Base-by-base conservation (phyloP, 92 coral and sea anemone species). In the Zoanthus sansibaricus region DNA sequence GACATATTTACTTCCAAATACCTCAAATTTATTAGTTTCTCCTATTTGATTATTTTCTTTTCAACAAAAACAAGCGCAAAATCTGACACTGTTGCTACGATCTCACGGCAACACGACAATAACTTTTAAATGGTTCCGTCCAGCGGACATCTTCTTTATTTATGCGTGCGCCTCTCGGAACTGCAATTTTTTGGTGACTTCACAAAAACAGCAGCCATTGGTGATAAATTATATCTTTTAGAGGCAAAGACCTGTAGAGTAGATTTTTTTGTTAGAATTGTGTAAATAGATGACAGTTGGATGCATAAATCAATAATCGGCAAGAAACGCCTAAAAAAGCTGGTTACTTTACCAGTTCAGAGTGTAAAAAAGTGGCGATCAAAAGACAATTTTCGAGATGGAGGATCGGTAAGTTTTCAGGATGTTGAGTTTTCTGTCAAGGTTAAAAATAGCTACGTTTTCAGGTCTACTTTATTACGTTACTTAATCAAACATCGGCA, bases 291-390 rank as follows among this genome's bases (percentile, higher is more conserved):
- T 71, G 89, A 74, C 25, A 56, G 83, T 88, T 79, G 75, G 67
- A 95, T 97, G 98, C 96, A 93, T 87, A 94, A 97, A 92, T 95
- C 94, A 80, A 97, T 95, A 88, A 97, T 97, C 15, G 99, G 99
- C 44, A 97, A 95, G 90, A 97, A 97, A 71, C 91, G 96, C 52
- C 92, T 97, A 6, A 95, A 95, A 66, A 95, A 89, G 86, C 90
- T 97, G 56, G 99, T 97, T 54, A 92, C 96, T 58, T 91, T 97
- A 54, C 99, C 99, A 16, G 88, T 97, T 33, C 80, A 98, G 7
- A 94, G 96, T 42, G 89, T 92, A 44, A 92, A 98, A 89, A 96
- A 95, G 91, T 97, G 99, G 99, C 95, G 96, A 62, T 91, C 98
- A 77, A 91, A 83, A 76, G 90, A 88, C 86, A 76, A 71, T 15